Conservation (phyloP, 1,140 invertebrate species). For the Meloidogyne hapla region DNA sequence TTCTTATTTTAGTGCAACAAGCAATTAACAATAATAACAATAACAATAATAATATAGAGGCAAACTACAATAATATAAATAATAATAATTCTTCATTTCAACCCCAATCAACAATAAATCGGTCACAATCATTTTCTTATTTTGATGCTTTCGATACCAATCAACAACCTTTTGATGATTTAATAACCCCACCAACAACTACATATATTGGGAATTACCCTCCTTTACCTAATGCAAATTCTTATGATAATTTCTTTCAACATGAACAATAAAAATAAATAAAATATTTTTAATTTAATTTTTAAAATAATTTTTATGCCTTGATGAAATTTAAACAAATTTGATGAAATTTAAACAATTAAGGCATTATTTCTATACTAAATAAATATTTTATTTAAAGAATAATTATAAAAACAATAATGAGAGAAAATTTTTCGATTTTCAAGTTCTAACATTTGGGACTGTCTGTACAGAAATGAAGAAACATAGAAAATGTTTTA, state of each 20-base stretch:
- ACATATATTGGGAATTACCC: neutral
- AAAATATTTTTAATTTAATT: no score
- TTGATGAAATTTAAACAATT: no score
- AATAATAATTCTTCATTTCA: neutral
- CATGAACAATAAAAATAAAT: neutral
- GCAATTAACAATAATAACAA: neutral
- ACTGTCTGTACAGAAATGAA: no score
- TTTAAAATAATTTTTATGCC: no score
- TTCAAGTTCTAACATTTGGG: no score
- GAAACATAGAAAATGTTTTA: no score
- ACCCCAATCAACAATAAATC: neutral
- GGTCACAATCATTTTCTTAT: conserved; percentile 3
- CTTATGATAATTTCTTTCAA: neutral
- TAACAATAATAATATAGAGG: neutral
- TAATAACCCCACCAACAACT: neutral
- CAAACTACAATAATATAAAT: no score
- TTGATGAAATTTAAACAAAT: no score
- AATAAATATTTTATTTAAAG: no score
- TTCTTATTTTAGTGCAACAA: neutral
- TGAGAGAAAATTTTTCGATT: no score
- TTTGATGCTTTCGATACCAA: neutral
- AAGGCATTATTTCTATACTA: no score
- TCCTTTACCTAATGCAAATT: neutral
- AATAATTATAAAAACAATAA: no score
- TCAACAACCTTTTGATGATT: neutral